Evolutionary conservation across 2,797 vertebrate genomes (phyloP).

Genomic region (Megaceryle alcyon): DNA sequence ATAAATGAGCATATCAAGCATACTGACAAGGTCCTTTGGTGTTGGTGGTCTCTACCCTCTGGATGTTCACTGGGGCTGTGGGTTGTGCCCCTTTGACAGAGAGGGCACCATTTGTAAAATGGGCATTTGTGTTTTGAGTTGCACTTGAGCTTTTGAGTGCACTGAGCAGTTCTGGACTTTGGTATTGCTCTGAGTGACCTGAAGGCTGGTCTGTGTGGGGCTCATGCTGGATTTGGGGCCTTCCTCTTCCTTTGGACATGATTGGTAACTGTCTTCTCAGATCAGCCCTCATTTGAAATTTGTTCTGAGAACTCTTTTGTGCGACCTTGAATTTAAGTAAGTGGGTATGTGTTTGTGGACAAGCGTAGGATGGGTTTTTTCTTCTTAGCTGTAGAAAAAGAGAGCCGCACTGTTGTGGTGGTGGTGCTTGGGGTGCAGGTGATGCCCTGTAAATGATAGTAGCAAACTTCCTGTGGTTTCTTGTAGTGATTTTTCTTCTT

Average conservation of each 20-base stretch:
- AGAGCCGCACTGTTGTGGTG: rapidly evolving
- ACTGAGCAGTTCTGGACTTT: neutral
- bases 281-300: neutral
- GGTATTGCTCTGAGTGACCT: rapidly evolving
- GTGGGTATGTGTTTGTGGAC: neutral
- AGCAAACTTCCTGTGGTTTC: neutral
- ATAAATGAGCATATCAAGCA: neutral
- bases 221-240: neutral
- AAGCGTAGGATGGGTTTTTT: neutral
- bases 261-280: rapidly evolving
- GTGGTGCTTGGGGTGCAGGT: neutral
- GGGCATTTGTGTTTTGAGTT: neutral
- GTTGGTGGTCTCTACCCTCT: neutral
- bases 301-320: neutral
- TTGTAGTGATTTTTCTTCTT: neutral
- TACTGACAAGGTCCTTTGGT: neutral
- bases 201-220: rapidly evolving
- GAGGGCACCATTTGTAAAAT: neutral
- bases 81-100: neutral
- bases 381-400: neutral
- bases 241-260: neutral
- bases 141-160: neutral
- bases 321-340: neutral
- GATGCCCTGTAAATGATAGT: rapidly evolving
- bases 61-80: neutral